These are phyloP conservation scores for Etheostoma nigrum DNA, from an alignment of 2,797 vertebrate species.

Conservation along the genomic window DNA sequence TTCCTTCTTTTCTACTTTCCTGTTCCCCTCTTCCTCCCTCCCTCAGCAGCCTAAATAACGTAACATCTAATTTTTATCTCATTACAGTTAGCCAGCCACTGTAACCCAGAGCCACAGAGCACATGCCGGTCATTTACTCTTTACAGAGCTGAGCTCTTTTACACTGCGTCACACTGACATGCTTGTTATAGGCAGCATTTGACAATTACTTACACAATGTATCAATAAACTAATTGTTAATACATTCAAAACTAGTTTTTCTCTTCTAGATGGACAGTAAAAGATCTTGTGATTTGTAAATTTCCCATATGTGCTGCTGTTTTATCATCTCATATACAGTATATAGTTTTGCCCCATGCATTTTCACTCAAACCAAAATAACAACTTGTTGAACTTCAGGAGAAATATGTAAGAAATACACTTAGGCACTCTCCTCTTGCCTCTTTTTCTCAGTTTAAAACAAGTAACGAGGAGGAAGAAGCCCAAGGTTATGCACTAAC, in stretches of 20 bases:
- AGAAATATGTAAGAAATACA: conserved; percentile 34
- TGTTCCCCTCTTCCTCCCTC: neutral
- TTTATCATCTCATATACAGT: conserved; percentile 6
- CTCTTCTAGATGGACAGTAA: neutral
- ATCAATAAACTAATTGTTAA: conserved; percentile 2
- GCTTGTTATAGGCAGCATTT: conserved; percentile 5
- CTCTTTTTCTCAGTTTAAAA: conserved; percentile 22
- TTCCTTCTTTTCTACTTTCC: neutral
- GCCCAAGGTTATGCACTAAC: conserved; percentile 10
- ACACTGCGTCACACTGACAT: conserved; percentile 28
- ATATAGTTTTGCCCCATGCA: neutral
- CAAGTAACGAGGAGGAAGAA: neutral
- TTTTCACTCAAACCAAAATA: conserved; percentile 25
- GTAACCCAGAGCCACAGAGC: conserved; percentile 31
- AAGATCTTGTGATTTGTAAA: neutral
- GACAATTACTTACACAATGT: neutral
- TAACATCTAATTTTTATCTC: conserved; percentile 61
- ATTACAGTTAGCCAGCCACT: conserved; percentile 65
- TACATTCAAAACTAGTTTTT: neutral
- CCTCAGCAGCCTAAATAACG: conserved; percentile 39
- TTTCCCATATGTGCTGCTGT: conserved; percentile 13
- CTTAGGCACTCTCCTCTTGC: conserved; percentile 17
- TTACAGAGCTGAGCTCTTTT: conserved; percentile 13
- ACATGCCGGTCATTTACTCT: conserved; percentile 32
- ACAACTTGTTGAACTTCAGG: conserved; percentile 22